Evolutionary conservation across 2,113 vertebrate genomes (phyloP).

Genomic region (Nycticebus coucang): DNA sequence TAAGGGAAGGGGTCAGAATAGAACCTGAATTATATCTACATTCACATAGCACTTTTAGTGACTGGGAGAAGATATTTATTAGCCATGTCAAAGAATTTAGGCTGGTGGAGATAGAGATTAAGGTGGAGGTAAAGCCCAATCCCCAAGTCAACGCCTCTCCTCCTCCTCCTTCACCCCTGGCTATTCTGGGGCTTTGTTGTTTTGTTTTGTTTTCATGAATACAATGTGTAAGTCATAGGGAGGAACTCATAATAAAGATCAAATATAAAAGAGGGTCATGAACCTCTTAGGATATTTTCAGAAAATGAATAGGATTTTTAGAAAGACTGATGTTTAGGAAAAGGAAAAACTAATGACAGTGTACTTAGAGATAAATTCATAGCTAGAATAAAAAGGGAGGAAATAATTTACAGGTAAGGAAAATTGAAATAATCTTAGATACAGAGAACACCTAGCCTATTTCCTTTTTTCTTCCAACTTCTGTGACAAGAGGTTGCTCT

Average conservation of each 20-base stretch:
- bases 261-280: neutral
- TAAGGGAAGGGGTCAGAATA: neutral
- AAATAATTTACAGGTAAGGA: neutral
- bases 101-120: neutral
- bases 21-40: neutral
- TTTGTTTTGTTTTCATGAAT: neutral
- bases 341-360: neutral
- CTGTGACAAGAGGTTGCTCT: neutral
- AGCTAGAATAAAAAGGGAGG: neutral
- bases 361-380: neutral
- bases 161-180: no score
- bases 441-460: neutral
- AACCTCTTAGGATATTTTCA: conserved; percentile 15
- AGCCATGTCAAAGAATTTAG: neutral
- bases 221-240: neutral
- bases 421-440: conserved; percentile 9
- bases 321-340: neutral
- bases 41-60: neutral
- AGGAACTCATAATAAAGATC: neutral
- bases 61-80: neutral
- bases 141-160: neutral
- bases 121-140: neutral
- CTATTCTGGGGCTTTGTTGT: neutral
- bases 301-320: conserved; percentile 19
- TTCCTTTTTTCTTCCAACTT: neutral